Evolutionary conservation across 1,140 invertebrate genomes (phyloP), one percentile per base, ranked within the genome.

Genomic region (Listronotus bonariensis): DNA sequence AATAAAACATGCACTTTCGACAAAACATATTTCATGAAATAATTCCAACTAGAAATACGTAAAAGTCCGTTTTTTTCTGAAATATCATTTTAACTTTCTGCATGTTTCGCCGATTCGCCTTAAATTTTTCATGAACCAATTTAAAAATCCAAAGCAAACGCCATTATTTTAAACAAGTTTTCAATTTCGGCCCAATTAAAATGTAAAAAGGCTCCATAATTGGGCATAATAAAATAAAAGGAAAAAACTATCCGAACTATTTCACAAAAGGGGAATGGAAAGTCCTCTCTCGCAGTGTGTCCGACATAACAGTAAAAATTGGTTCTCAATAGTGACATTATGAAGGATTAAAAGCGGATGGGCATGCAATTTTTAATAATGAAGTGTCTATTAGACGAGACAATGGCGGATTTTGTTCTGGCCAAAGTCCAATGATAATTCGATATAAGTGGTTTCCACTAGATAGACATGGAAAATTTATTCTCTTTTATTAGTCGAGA

Each of bases 321-420:
- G 51, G 31, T n/a, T 53, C 31, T 17, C 51, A 15, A 53, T 53
- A 20, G 17, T 38, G 53, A 36, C 17, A 38, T 36, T 17, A 56
- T 56, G 15, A 56, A 56, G 26, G 55, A 58, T 58, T 58, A 58
- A 58, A 57, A 46, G 32, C n/a, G 41, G 31, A n/a, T 34, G 17
- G 15, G 34, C 45, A 58, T 58, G 55, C 55, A 58, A 58, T 58
- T 58, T 58, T 58, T 58, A 58, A 58, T 58, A 58, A 58, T 58
- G 46, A 58, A 46, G 31, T 15, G 36, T 34, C 55, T 46, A 46
- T 45, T 58, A 58, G 42, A 34, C 41, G 11, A 15, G 42, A 46
- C 20, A 58, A 56, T 56, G 17, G 6, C 18, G 8, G 15, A 38
- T 31, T 56, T 56, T 56, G 53, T 42, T 26, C 15, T 15, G 12